phyloP scores from a whole-genome alignment of 2,888 invertebrate species.

The Cylloceria caligata region DNA sequence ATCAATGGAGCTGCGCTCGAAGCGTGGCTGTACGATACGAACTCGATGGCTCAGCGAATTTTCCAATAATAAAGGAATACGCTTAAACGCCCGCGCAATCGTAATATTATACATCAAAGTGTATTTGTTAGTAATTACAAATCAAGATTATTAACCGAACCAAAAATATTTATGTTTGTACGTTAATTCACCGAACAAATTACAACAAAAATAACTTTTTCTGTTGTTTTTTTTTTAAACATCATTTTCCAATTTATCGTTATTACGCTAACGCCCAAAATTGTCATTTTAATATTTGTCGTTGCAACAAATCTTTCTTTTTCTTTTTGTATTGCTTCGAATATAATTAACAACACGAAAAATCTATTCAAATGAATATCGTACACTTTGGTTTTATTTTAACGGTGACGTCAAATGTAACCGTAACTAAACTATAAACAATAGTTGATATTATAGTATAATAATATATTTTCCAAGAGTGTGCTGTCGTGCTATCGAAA shows the following conservation, averaged over 20 bases:
- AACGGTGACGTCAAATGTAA: conserved; percentile 51
- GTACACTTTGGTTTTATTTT: conserved; percentile 24
- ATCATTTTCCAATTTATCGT: conserved; percentile 37
- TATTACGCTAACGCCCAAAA: conserved; percentile 20
- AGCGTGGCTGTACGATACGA: neutral
- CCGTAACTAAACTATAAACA: conserved; percentile 30
- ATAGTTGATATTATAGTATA: conserved; percentile 63
- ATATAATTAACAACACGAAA: neutral
- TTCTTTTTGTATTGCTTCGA: conserved; percentile 13
- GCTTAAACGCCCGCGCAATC: neutral
- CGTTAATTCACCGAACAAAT: conserved; percentile 23
- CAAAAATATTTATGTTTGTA: conserved; percentile 20
- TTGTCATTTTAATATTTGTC: conserved; percentile 21
- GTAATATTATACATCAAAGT: conserved; percentile 30
- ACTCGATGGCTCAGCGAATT: neutral
- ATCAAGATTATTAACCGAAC: conserved; percentile 41
- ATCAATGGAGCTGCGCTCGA: conserved; percentile 4
- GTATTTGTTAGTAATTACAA: conserved; percentile 44
- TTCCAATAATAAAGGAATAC: neutral
- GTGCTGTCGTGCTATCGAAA: conserved; percentile 52
- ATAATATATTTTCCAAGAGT: conserved; percentile 69
- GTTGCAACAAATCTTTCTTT: neutral
- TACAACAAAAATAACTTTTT: neutral
- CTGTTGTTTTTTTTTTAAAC: neutral
- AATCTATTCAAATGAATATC: conserved; percentile 1